Evolutionary conservation across 2,888 invertebrate genomes (phyloP).

Genomic region (Phasia obesa): DNA sequence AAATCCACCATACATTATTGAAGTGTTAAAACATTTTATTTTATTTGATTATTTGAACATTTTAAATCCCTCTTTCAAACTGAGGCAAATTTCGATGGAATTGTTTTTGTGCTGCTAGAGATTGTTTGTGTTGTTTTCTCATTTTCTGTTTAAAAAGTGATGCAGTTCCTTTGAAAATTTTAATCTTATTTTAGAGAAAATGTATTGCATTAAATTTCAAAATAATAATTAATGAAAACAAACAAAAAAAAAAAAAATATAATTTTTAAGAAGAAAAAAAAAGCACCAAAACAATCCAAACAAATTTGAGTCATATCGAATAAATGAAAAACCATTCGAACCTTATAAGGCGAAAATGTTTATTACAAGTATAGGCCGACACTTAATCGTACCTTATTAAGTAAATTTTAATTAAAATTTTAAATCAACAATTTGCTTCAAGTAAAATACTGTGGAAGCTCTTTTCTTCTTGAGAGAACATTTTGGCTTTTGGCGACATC

Average conservation of each 20-base stretch:
- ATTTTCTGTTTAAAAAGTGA: constrained; percentile 1
- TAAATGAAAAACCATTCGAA: background rate
- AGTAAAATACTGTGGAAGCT: too few species aligned
- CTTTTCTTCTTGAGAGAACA: too few species aligned
- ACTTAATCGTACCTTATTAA: too few species aligned
- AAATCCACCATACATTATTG: too few species aligned
- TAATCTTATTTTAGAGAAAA: constrained; percentile 19
- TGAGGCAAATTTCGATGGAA: constrained; percentile 23
- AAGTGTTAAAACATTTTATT: background rate
- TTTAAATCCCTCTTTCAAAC: constrained; percentile 13
- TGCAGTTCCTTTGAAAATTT: constrained; percentile 17
- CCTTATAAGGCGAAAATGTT: background rate
- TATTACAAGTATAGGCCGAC: too few species aligned
- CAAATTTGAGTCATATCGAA: constrained; percentile 1
- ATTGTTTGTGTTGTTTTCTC: background rate
- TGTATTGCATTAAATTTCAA: constrained; percentile 44
- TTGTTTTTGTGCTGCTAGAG: constrained; percentile 15
- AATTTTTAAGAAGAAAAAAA: background rate
- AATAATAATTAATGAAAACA: constrained; percentile 23
- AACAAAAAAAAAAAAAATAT: background rate
- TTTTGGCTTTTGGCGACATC: too few species aligned
- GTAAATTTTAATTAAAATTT: too few species aligned
- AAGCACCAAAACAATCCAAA: background rate
- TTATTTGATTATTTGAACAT: background rate
- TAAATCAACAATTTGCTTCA: too few species aligned